Evolutionary conservation across 2,797 vertebrate genomes (phyloP).

Genomic region (Sebastiscus albofasciatus): DNA sequence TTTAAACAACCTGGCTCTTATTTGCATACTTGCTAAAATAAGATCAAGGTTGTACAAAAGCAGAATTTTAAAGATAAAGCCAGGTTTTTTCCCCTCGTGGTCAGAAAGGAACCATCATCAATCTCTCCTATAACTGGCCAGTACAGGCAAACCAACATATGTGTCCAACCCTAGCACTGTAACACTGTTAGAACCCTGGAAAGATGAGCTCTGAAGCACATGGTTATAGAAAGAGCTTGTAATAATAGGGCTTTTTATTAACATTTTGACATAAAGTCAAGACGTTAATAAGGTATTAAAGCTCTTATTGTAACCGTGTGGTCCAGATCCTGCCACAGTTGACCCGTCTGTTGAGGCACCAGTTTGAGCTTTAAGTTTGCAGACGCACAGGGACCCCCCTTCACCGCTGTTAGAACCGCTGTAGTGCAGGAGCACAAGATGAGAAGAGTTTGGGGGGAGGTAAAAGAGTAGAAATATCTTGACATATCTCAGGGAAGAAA

Average conservation of each 20-base stretch:
- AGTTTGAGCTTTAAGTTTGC: neutral
- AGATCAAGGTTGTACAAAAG: neutral
- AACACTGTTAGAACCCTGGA: neutral
- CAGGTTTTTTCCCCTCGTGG: neutral
- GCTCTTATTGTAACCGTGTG: no score
- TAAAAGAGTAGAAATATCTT: slow-evolving; percentile 19
- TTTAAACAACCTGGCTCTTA: neutral
- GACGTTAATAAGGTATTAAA: no score
- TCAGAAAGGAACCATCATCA: neutral
- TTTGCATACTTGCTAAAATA: neutral
- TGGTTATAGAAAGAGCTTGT: neutral
- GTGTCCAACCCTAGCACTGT: neutral
- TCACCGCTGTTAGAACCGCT: slow-evolving; percentile 4
- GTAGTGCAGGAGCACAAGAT: slow-evolving; percentile 41
- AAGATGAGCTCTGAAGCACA: neutral
- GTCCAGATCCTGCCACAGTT: neutral
- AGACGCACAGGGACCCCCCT: neutral
- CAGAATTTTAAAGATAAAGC: neutral
- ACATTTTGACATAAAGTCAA: no score
- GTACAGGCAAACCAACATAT: neutral
- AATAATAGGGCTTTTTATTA: neutral
- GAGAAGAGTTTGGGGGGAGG: slow-evolving; percentile 12
- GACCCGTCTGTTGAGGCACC: neutral
- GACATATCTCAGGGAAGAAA: slow-evolving; percentile 73
- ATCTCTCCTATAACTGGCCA: neutral